Base-by-base conservation (phyloP, 2,888 invertebrate genomes). In the Mythimna impura region DNA sequence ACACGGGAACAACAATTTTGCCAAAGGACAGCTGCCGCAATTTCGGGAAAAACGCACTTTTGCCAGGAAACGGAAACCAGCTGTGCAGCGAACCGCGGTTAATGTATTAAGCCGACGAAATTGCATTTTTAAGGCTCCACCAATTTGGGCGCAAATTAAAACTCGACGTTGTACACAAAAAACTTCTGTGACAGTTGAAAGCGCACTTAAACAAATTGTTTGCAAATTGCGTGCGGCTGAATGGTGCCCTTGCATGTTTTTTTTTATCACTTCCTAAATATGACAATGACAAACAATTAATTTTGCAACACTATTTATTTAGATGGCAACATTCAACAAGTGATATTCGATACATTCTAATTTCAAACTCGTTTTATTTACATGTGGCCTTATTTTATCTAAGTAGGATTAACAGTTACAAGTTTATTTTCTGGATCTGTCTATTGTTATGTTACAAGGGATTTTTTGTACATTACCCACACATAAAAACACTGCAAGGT, bases 41-140 rank as follows among this genome's bases (percentile, higher is more conserved):
- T 94, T 95, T 95, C 87, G 94, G 94, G 93, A 93, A 95, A 89
- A 95, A 94, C 90, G 93, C 92, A 93, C 89, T 93, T 93, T 89
- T 91, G 89, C 87, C 94, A 91, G 94, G 93, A 95, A 96, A 87
- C 95, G 96, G 96, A 95, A 95, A 93, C 95, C 95, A 94, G 93
- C 90, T 95, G 96, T 90, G 94, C 94, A 93, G 75, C 92, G 91
- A 87, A 90, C 91, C 92, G 93, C 88, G 88, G 90, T 93, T 93
- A 93, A 95, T 93, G 92, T 88, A 92, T 90, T 93, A 89, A 91
- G 90, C 92, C 92, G 91, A 89, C 90, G 89, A 93, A 94, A 95
- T 95, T 95, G 94, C 95, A 95, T 94, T 96, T 95, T 93, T 95
- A 94, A 91, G 95, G 94, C 91, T 95, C 90, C 93, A 86, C 90